Conservation (phyloP, 2,797 vertebrate genomes). For the Scyliorhinus canicula region DNA sequence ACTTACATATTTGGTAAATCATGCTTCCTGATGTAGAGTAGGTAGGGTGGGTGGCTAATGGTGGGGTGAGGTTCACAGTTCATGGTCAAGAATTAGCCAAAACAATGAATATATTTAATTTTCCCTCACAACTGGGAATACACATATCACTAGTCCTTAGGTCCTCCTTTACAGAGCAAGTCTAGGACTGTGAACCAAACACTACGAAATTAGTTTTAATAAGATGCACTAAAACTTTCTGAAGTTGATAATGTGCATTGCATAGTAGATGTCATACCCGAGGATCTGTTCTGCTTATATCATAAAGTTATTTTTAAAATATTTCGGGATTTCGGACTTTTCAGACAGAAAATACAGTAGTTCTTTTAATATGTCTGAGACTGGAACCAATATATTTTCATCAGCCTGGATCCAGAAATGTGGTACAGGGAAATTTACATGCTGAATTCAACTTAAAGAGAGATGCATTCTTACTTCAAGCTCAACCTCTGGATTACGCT, state of each 20-base stretch:
- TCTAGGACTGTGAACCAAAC: not conserved
- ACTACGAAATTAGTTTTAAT: not conserved
- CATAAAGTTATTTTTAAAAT: not conserved
- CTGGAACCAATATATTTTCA: not conserved
- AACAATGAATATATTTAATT: not conserved
- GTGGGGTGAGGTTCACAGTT: not conserved
- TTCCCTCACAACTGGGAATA: not conserved
- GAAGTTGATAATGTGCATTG: not conserved
- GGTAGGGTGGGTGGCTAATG: not conserved
- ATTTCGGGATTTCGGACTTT: not conserved
- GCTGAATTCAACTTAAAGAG: not conserved
- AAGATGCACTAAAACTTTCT: not conserved
- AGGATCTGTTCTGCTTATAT: not conserved
- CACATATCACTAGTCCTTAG: not conserved
- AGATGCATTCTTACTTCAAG: conserved; percentile 72
- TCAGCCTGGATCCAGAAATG: not conserved
- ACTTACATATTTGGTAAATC: not conserved
- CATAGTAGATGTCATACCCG: not conserved
- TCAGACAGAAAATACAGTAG: not conserved
- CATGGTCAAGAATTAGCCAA: not conserved
- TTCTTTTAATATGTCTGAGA: not conserved
- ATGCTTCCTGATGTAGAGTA: not conserved
- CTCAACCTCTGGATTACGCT: conserved; percentile 90
- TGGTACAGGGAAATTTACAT: not conserved
- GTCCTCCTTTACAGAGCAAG: not conserved